These are phyloP conservation scores for Drosophila sp. DNA, from an alignment of 1,140 invertebrate genomes.

Conservation along the genomic window DNA sequence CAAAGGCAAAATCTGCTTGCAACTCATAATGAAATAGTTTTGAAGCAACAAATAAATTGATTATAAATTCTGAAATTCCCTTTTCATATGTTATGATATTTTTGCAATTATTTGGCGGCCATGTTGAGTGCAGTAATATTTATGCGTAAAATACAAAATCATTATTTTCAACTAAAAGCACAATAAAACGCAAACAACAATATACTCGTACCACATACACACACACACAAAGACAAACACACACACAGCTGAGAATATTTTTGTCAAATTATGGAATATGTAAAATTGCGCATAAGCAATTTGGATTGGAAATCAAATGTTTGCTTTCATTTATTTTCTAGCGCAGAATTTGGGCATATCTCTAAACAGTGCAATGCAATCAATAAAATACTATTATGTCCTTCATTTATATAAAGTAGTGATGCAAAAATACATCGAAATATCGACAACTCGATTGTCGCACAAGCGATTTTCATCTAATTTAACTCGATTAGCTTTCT, in stretches of 20 bases:
- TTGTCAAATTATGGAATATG: slow-evolving; percentile 63
- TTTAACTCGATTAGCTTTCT: too few species aligned
- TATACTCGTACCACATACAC: slow-evolving; percentile 16
- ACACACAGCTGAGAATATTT: slow-evolving; percentile 28
- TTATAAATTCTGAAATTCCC: slow-evolving; percentile 33
- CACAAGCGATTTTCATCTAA: too few species aligned
- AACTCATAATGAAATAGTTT: slow-evolving; percentile 24
- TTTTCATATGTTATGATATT: slow-evolving; percentile 29
- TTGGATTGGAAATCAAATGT: slow-evolving; percentile 40
- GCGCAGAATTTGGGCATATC: background rate
- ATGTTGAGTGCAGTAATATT: slow-evolving; percentile 51
- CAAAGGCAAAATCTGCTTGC: slow-evolving; percentile 1
- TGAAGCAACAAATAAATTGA: slow-evolving; percentile 28
- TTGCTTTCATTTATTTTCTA: slow-evolving; percentile 25
- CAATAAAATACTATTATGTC: slow-evolving; percentile 14
- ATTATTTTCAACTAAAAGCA: slow-evolving; percentile 41
- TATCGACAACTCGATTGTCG: too few species aligned
- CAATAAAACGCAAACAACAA: slow-evolving; percentile 41
- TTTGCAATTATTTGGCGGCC: slow-evolving; percentile 52
- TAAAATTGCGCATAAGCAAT: slow-evolving; percentile 61
- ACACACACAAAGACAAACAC: background rate
- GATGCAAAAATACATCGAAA: too few species aligned
- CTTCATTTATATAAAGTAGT: slow-evolving; percentile 1
- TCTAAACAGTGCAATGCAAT: slow-evolving; percentile 21
- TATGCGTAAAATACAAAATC: slow-evolving; percentile 64